A percentile compares a stretch with the other conserved stretches of the same genome.
phyloP scores from a whole-genome alignment of 2,113 vertebrate species.

The Furnarius figulus region DNA sequence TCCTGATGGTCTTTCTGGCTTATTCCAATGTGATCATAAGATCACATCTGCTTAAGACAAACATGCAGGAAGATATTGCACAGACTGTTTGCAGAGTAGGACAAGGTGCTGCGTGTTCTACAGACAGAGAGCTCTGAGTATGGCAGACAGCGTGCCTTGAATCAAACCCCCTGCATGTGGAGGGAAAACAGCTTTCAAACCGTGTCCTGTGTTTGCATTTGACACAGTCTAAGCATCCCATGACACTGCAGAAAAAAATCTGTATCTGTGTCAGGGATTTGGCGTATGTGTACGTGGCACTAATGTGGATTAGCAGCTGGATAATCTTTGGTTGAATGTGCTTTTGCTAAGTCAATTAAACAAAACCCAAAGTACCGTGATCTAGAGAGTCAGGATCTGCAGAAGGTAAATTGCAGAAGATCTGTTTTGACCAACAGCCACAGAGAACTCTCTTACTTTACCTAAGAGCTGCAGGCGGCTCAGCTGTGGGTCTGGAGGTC shows the following conservation, averaged over 20 bases:
- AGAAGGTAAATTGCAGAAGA: background rate
- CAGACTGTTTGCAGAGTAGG: background rate
- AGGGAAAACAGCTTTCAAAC: background rate
- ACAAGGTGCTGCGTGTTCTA: background rate
- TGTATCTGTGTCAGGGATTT: background rate
- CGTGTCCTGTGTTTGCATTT: background rate
- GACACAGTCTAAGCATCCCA: background rate
- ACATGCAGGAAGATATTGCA: background rate
- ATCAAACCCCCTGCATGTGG: accelerated
- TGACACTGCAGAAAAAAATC: background rate
- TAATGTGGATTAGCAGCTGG: slow-evolving; percentile 12
- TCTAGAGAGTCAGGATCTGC: background rate
- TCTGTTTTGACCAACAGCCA: background rate
- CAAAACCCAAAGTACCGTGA: background rate
- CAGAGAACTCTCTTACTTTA: background rate
- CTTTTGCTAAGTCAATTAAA: slow-evolving; percentile 53
- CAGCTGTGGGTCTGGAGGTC: background rate
- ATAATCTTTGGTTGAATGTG: slow-evolving; percentile 47
- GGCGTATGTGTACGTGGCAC: background rate
- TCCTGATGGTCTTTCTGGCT: background rate
- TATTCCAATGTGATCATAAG: background rate
- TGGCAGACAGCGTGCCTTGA: background rate
- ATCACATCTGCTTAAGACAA: background rate
- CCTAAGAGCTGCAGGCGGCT: background rate
- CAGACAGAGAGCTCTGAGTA: background rate